These are phyloP conservation scores for Beroe ovata DNA, from an alignment of 37 sponge, comb jelly and placozoan genomes.

Conservation along the genomic window DNA sequence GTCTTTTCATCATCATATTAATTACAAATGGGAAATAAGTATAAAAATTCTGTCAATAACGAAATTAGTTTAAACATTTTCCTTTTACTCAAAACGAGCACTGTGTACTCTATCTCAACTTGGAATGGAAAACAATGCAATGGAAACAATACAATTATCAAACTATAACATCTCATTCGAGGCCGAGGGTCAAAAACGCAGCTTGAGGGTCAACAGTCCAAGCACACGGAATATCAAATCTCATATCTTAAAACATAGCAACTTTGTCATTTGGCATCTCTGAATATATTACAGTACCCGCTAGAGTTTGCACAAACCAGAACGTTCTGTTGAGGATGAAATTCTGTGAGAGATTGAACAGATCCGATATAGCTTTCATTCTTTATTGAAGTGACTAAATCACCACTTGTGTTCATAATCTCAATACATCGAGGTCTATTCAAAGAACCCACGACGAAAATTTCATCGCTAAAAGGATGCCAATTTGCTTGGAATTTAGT, in stretches of 20 bases:
- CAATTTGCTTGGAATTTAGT: conserved; percentile 70
- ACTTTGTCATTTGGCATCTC: conserved; percentile 11
- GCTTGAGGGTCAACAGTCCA: too few relatives aligned
- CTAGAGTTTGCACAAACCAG: conserved; percentile 68
- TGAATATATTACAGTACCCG: conserved; percentile 49
- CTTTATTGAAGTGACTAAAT: background rate
- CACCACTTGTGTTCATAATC: background rate
- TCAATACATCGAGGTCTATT: conserved; percentile 31
- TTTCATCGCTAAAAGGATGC: conserved; percentile 68
- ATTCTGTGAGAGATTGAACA: conserved; percentile 56
- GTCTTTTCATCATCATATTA: too few relatives aligned
- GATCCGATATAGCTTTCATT: conserved; percentile 4
- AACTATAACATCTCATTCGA: too few relatives aligned
- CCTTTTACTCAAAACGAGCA: too few relatives aligned
- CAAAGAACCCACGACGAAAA: conserved; percentile 69
- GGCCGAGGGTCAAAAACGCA: too few relatives aligned
- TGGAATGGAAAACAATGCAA: too few relatives aligned
- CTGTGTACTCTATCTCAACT: too few relatives aligned
- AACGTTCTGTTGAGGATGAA: conserved; percentile 42
- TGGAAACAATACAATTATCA: too few relatives aligned
- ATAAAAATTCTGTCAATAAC: too few relatives aligned
- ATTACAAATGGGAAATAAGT: too few relatives aligned
- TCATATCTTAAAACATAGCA: background rate
- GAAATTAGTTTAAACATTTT: too few relatives aligned
- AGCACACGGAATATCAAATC: too few relatives aligned